A percentile compares a stretch with the other conserved stretches of the same genome.
These are phyloP conservation scores for Jaculus jaculus DNA, from an alignment of 2,113 vertebrate species.

Conservation along the genomic window DNA sequence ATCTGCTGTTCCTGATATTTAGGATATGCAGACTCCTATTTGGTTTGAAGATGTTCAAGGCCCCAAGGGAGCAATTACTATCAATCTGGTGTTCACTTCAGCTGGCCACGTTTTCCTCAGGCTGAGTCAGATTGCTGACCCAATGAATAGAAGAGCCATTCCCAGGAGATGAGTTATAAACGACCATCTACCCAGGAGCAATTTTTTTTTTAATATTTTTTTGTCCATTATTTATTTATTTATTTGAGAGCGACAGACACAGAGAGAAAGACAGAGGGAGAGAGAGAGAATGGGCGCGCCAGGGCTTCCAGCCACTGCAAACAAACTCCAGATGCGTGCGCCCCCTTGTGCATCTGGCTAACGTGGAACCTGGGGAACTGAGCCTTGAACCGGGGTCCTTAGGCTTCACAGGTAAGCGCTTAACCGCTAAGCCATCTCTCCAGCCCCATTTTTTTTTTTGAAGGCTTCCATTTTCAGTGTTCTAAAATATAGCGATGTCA, in stretches of 20 bases:
- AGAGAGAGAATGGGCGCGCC: no score
- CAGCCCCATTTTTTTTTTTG: constrained; percentile 9
- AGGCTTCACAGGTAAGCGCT: no score
- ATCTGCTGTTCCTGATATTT: not conserved
- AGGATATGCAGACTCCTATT: not conserved
- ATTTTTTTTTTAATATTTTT: not conserved
- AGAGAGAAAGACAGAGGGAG: no score
- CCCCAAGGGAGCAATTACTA: constrained; percentile 67
- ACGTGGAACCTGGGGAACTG: no score
- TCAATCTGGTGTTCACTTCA: constrained; percentile 49
- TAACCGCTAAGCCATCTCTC: no score
- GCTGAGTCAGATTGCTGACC: constrained; percentile 65
- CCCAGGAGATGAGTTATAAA: constrained; percentile 55
- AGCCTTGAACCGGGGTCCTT: no score
- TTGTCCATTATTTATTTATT: no score
- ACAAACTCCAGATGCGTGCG: no score
- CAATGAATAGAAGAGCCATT: constrained; percentile 2
- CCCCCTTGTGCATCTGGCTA: no score
- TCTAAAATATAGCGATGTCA: constrained; percentile 24
- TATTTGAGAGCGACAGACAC: no score
- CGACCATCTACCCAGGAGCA: constrained; percentile 52
- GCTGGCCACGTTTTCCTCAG: not conserved
- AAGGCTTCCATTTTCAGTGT: constrained; percentile 55
- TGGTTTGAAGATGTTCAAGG: not conserved
- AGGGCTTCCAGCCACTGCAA: no score